A percentile compares a stretch with the other conserved stretches of the same genome.
These are phyloP conservation scores for Darwinula stevensoni DNA, from an alignment of 2,888 invertebrate species.

Conservation along the genomic window DNA sequence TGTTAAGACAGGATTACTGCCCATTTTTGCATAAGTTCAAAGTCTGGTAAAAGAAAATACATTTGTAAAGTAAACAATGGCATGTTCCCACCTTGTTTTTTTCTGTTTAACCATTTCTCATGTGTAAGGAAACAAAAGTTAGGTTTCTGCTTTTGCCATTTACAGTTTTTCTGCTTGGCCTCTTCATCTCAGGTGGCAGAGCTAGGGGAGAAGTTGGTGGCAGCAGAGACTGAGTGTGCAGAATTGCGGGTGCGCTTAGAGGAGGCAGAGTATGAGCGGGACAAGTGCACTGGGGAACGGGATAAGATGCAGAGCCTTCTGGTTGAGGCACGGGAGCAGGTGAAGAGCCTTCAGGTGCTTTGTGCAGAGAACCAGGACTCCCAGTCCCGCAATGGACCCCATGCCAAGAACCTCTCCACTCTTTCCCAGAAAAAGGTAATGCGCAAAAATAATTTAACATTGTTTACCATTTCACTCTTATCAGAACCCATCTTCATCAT, in stretches of 20 bases:
- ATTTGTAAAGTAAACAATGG: too few species aligned
- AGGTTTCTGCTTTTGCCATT: background rate
- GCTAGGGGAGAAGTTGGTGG: conserved; percentile 55
- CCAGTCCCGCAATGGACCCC: background rate
- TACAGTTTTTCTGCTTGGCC: background rate
- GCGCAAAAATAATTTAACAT: too few species aligned
- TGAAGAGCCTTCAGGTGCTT: conserved; percentile 29
- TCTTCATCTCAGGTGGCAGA: conserved; percentile 33
- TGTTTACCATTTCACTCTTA: too few species aligned
- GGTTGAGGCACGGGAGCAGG: conserved; percentile 66
- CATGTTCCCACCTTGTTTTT: too few species aligned
- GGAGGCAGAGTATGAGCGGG: conserved; percentile 78
- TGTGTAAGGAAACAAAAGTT: too few species aligned
- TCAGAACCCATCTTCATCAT: too few species aligned
- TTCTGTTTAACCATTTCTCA: too few species aligned
- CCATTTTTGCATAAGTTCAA: too few species aligned
- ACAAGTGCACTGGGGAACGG: conserved; percentile 39
- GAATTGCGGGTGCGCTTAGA: conserved; percentile 86
- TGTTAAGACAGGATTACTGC: too few species aligned
- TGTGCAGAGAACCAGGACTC: background rate
- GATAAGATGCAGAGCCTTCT: conserved; percentile 75
- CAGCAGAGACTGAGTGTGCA: conserved; percentile 74
- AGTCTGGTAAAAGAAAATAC: too few species aligned
- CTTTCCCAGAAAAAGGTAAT: conserved; percentile 1
- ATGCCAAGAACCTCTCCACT: background rate